Conservation (phyloP, 2,797 vertebrate genomes). For the Odontamblyopus lacepedii region DNA sequence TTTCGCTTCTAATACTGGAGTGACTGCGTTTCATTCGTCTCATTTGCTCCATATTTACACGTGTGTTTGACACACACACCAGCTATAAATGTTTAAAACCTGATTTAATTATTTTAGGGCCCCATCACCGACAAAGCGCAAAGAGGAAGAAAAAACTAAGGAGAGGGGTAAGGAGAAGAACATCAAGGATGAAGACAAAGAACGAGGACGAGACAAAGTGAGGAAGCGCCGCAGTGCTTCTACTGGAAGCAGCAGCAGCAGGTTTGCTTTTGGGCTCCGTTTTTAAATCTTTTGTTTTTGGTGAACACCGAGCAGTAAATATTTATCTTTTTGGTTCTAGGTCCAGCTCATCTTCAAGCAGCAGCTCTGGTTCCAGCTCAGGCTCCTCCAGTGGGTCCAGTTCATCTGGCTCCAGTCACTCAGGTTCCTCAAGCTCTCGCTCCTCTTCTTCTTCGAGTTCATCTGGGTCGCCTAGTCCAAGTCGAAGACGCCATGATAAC, state of each 20-base stretch:
- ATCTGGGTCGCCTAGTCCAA: constrained; percentile 90
- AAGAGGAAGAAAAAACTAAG: constrained; percentile 94
- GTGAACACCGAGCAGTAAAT: not conserved
- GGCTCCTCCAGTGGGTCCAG: constrained; percentile 96
- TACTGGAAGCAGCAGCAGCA: constrained; percentile 93
- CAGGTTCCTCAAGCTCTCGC: constrained; percentile 91
- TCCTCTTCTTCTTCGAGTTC: constrained; percentile 95
- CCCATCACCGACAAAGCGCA: constrained; percentile 93
- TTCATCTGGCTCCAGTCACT: constrained; percentile 91
- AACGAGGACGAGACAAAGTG: constrained; percentile 88
- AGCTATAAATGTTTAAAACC: not conserved
- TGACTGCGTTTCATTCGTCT: not conserved
- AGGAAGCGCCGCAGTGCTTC: constrained; percentile 93
- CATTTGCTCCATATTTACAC: not conserved
- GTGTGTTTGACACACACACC: not conserved
- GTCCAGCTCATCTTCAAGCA: constrained; percentile 95
- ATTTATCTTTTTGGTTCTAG: constrained; percentile 54
- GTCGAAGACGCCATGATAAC: constrained; percentile 92
- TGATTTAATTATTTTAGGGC: constrained; percentile 76
- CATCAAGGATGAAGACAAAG: constrained; percentile 91
- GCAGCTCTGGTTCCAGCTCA: constrained; percentile 93
- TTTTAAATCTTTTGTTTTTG: not conserved
- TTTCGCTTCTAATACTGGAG: not conserved
- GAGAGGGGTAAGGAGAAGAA: constrained; percentile 91
- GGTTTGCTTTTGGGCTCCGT: constrained; percentile 63